A percentile compares a stretch with the other conserved stretches of the same genome.
Conservation (phyloP, 2,113 vertebrate species). For the Pimephales promelas region DNA sequence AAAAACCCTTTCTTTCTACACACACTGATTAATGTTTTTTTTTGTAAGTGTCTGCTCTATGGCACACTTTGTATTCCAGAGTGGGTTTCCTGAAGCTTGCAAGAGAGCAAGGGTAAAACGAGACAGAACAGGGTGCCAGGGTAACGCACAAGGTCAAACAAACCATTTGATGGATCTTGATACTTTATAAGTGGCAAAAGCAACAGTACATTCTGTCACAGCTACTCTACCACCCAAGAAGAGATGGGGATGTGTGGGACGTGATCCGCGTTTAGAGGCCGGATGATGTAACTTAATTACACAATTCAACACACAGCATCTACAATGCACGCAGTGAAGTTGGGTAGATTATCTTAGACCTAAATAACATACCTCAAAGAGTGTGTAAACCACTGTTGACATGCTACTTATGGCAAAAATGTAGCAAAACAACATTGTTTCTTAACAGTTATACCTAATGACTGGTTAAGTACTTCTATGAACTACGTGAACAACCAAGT, state of each 20-base stretch:
- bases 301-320: background rate
- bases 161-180: conserved; percentile 1
- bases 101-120: conserved; percentile 7
- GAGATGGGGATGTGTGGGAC: background rate
- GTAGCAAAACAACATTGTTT: background rate
- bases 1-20: background rate
- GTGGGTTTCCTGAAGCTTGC: background rate
- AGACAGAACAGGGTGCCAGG: background rate
- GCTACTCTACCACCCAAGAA: background rate
- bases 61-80: conserved; percentile 50
- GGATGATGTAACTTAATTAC: background rate
- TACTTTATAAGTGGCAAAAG: background rate
- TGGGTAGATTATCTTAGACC: background rate
- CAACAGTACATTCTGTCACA: conserved; percentile 2
- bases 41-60: conserved; percentile 19
- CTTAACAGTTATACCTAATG: background rate
- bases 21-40: background rate
- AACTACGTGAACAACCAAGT: background rate
- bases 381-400: background rate
- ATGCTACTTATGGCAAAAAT: background rate
- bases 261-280: background rate
- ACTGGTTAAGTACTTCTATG: background rate
- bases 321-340: too few species aligned
- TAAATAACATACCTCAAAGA: background rate
- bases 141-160: conserved; percentile 32